Conservation (phyloP, 1,140 invertebrate species). For the Polypedilum vanderplanki region DNA sequence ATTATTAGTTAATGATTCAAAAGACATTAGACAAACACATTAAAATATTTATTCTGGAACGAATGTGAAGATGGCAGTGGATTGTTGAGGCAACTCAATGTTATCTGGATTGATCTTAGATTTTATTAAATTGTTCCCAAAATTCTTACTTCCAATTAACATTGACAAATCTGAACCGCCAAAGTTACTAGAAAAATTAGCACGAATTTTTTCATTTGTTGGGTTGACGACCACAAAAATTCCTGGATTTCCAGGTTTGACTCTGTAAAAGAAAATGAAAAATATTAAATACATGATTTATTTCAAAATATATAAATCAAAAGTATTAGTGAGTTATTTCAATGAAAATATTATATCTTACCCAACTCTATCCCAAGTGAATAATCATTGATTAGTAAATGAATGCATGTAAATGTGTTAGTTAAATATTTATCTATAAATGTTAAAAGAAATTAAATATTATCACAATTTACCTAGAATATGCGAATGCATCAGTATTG, state of each 20-base stretch:
- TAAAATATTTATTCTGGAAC: background rate
- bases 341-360: no score
- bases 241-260: conserved; percentile 62
- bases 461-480: conserved; percentile 50
- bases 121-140: conserved; percentile 41
- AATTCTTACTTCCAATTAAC: conserved; percentile 49
- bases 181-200: conserved; percentile 46
- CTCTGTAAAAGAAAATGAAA: conserved; percentile 43
- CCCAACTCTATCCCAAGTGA: conserved; percentile 31
- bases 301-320: no score
- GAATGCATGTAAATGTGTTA: background rate
- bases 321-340: no score
- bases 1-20: no score
- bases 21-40: no score
- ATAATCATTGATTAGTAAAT: background rate
- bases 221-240: conserved; percentile 59
- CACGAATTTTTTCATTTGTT: conserved; percentile 41
- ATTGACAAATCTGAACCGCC: conserved; percentile 50
- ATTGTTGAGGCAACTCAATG: conserved; percentile 42
- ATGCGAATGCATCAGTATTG: conserved; percentile 53
- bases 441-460: background rate
- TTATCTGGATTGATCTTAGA: conserved; percentile 37
- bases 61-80: conserved; percentile 47
- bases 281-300: no score
- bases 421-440: background rate